Base-by-base conservation (phyloP, 2,888 invertebrate genomes). In the Melolontha melolontha region DNA sequence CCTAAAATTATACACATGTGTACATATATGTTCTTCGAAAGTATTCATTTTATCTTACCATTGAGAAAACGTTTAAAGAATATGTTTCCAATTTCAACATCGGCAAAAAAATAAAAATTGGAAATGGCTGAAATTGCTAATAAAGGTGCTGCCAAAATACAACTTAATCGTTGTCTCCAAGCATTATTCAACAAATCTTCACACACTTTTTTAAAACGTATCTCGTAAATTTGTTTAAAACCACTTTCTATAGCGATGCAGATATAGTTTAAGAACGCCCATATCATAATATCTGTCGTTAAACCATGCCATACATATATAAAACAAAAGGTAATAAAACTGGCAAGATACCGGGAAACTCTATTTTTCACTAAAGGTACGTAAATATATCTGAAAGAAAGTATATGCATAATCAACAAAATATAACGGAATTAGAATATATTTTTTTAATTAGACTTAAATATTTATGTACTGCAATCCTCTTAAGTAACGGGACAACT, bases 261-360 rank as follows among this genome's bases (percentile, higher is more conserved):
- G 5, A 91, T 72, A 79, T 91, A 96, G 84, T 97, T 97, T n/a
- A 96, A 83, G 8, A 88, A 75, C n/a, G 93, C 88, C 97, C 97
- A 98, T 66, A 94, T 84, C 69, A 96, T 88, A 72, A 97, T 90
- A 75, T 90, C 90, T 71, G 85, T 84, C 69, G 91, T 89, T 52
- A 64, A 68, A 40, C 96, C 96, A 82, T 98, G 98, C 97, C 97
- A 98, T 70, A 95, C 80, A 77, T 90, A 96, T 34, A 97, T 91
- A 81, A 96, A 97, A 16, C 86, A 77, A 83, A 97, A 96, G 78
- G 92, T 92, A 1, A 88, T 74, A 44, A 90, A 85, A n/a, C 93
- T 93, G 49, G 59, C 57, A 59, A 54, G 51, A 50, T 66, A 64
- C 59, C 29, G 44, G 11, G 63, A 42, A 6, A 54, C 54, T 47